Base-by-base conservation (phyloP, 2,113 vertebrate genomes). In the Emydocephalus ijimae region DNA sequence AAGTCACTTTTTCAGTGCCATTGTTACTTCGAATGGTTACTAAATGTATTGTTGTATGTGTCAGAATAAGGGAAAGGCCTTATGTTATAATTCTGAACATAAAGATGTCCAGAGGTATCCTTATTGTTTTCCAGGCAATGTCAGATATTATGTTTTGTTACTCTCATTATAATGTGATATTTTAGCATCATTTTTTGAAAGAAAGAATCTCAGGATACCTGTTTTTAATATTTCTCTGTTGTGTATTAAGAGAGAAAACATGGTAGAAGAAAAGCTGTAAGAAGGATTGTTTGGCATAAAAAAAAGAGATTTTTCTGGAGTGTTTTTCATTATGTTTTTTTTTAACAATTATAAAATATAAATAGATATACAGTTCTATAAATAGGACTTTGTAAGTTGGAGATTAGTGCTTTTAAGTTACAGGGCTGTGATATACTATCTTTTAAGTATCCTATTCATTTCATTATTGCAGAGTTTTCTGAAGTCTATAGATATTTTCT, bases 401-500 rank as follows among this genome's bases (percentile, higher is more conserved):
- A 90, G 81, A 89, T 95, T 93, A 88, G 91, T 96, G 92, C 93
- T 94, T 95, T 34, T 96, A 96, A 97, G 96, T 97, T 96, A 96
- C 91, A 69, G 43, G 89, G 74, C 92, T 95, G 3, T 34, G 61
- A 87, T 87, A 45, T 94, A 97, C 95, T 94, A 93, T 97, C 96
- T 97, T 97, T 97, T 93, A 94, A 94, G 92, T 95, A 95, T 96
- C 89, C 95, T 69, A 26, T 92, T 94, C 94, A 93, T 97, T 96
- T 94, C 94, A 95, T 91, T 74, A 93, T 96, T 92, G 93, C 94
- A 92, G 29, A 95, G 96, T 95, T 94, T 93, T 96, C 86, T 97
- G 97, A 97, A 97, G 98, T 96, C 96, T 97, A 97, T 24, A 96
- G 96, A 95, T 97, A 94, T 96, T 94, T 94, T 95, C 96, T 98